These are phyloP conservation scores for Odiellus spinosus DNA, from an alignment of 2,888 invertebrate genomes.

Conservation along the genomic window DNA sequence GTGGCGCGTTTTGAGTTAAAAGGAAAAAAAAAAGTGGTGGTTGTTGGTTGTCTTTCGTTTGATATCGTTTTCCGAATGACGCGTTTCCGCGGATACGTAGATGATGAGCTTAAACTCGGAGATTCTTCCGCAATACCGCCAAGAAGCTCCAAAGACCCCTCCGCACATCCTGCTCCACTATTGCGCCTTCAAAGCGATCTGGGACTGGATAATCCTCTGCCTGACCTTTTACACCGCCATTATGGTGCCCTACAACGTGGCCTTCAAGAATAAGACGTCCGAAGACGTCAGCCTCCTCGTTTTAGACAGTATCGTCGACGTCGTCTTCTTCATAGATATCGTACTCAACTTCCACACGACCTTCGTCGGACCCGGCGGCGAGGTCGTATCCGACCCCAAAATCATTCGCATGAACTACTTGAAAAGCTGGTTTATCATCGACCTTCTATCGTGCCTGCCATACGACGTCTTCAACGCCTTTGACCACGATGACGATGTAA, in stretches of 20 bases:
- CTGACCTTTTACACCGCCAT: conserved; percentile 99
- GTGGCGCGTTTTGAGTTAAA: too few relatives aligned
- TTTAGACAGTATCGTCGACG: conserved; percentile 94
- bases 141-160: conserved; percentile 99
- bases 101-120: conserved; percentile 97
- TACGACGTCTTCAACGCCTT: conserved; percentile 99
- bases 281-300: conserved; percentile 87
- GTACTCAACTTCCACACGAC: conserved; percentile 99
- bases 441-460: conserved; percentile 94
- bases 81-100: conserved; percentile 40
- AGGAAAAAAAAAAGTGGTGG: too few relatives aligned
- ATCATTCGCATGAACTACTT: conserved; percentile 97
- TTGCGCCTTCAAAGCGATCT: conserved; percentile 90
- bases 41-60: too few relatives aligned
- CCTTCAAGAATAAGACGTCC: conserved; percentile 97
- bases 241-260: conserved; percentile 96
- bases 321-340: conserved; percentile 99
- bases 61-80: too few relatives aligned
- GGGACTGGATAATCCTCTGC: conserved; percentile 99
- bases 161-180: conserved; percentile 99
- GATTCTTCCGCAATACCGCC: conserved; percentile 93
- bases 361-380: conserved; percentile 71
- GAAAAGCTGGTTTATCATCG: conserved; percentile 99
- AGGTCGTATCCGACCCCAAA: conserved; percentile 95
- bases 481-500: conserved; percentile 80